Percentiles rank a stretch among this genome's conserved stretches.
phyloP scores from a whole-genome alignment of 2,888 invertebrate species.

The Apamea sordens region DNA sequence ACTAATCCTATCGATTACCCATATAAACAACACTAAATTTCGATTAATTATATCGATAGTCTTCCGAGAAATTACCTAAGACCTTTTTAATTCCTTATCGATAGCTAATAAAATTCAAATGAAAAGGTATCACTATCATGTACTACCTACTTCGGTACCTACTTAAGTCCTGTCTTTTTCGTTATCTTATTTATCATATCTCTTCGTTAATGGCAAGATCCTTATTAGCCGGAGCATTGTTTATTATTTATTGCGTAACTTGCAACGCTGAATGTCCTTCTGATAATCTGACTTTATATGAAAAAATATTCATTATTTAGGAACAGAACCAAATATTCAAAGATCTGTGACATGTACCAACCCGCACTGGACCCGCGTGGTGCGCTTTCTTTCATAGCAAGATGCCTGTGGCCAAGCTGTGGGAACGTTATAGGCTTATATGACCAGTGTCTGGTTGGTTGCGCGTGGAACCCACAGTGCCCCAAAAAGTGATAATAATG shows the following conservation, averaged over 20 bases:
- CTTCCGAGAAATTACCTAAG: conserved; percentile 56
- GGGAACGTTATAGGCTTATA: neutral
- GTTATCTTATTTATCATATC: conserved; percentile 13
- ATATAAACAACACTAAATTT: conserved; percentile 35
- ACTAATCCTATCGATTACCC: conserved; percentile 47
- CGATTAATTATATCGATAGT: conserved; percentile 40
- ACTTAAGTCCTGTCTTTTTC: conserved; percentile 7
- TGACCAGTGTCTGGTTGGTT: neutral
- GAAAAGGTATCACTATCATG: conserved; percentile 22
- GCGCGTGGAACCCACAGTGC: neutral
- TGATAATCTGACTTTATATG: neutral
- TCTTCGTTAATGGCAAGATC: conserved; percentile 4
- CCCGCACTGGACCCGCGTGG: too few species aligned
- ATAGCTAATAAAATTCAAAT: conserved; percentile 51
- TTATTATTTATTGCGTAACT: conserved; percentile 15
- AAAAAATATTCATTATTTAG: neutral
- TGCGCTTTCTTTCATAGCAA: too few species aligned
- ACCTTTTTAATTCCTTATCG: conserved; percentile 46
- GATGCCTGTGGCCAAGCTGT: neutral
- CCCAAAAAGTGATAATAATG: neutral
- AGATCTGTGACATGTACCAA: neutral
- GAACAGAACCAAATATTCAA: neutral
- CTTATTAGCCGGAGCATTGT: neutral
- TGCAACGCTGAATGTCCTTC: neutral
- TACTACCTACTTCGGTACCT: neutral